Evolutionary conservation across 2,113 vertebrate genomes (phyloP), one percentile per base, ranked within the genome.

Genomic region (Bubalus kerabau): DNA sequence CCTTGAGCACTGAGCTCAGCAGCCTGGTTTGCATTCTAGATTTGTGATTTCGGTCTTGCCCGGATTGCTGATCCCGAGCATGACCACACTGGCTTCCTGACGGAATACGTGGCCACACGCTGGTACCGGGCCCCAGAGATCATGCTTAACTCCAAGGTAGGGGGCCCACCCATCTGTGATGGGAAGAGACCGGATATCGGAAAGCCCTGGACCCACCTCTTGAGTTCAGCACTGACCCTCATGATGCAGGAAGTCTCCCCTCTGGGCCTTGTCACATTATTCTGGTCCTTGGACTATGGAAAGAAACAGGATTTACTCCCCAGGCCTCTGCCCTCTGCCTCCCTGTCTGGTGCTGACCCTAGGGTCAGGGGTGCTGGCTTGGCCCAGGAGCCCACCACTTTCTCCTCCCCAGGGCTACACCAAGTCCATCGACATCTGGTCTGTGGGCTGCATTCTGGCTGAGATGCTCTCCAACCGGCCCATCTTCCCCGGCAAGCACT

Each of bases 71-170:
- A 99, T 88, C 99, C 99, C 0, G 99, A 99, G 97, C 99, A 99
- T 17, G 99, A 99, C 98, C 99, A 99, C 98, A 99, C 99, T 5
- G 99, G 99, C 64, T 99, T 99, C 97, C 94, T 99, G 98, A 99
- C 99, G 0, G 99, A 99, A 97, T 99, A 99, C 2, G 99, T 99
- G 98, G 99, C 99, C 32, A 99, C 99, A 0, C 99, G 99, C 98
- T 99, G 99, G 99, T 99, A 99, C 98, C 99, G 99, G 59, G 99
- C 99, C 78, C 99, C 99, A 62, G 99, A 99, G 98, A 99, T 99
- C 98, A 99, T 99, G 99, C 99, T 99, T 92, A 99, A 99, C 98
- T 99, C 99, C 90, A 99, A 99, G 99, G 99, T 98, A 97, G 71
- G 90, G 46, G 7, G 15, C 24, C 36, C 36, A 40, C 50, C 46